A percentile compares a stretch with the other conserved stretches of the same genome.
Evolutionary conservation across 2,888 invertebrate species (phyloP).

Genomic region (Conus canariensis): DNA sequence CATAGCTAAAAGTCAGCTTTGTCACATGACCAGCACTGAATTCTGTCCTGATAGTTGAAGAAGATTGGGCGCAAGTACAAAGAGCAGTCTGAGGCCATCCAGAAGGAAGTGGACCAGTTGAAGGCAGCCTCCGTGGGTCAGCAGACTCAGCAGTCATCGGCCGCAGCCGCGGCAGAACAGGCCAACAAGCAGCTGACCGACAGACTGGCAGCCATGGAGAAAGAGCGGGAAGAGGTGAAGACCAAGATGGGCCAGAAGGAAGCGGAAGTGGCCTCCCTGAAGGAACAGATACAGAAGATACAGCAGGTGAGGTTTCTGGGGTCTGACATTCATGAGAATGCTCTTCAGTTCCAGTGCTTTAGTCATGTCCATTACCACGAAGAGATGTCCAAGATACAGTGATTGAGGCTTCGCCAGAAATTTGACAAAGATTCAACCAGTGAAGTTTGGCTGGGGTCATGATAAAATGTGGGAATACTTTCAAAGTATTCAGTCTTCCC

Average conservation of each 20-base stretch:
- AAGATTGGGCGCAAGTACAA: conserved; percentile 97
- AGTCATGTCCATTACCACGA: background rate
- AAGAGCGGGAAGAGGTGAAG: conserved; percentile 81
- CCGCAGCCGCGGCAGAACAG: conserved; percentile 48
- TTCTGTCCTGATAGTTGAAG: conserved; percentile 79
- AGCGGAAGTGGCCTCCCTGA: conserved; percentile 85
- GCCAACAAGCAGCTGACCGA: conserved; percentile 82
- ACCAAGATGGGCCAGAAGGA: conserved; percentile 90
- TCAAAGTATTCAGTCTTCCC: no score
- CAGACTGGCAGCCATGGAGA: conserved; percentile 86
- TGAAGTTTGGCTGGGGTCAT: no score
- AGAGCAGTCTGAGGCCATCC: conserved; percentile 88
- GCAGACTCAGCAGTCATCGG: conserved; percentile 50
- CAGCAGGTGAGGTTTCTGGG: conserved; percentile 69
- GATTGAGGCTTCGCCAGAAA: background rate
- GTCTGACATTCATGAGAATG: background rate
- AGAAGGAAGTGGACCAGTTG: conserved; percentile 54
- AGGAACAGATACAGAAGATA: conserved; percentile 81
- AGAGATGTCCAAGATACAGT: background rate
- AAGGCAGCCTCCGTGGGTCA: conserved; percentile 70
- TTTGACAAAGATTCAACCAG: no score
- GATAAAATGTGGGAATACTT: no score
- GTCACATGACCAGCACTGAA: no score
- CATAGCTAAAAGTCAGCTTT: no score
- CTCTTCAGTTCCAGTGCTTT: background rate